Conservation (phyloP, 1,140 invertebrate genomes). For the Euwallacea fornicatus region DNA sequence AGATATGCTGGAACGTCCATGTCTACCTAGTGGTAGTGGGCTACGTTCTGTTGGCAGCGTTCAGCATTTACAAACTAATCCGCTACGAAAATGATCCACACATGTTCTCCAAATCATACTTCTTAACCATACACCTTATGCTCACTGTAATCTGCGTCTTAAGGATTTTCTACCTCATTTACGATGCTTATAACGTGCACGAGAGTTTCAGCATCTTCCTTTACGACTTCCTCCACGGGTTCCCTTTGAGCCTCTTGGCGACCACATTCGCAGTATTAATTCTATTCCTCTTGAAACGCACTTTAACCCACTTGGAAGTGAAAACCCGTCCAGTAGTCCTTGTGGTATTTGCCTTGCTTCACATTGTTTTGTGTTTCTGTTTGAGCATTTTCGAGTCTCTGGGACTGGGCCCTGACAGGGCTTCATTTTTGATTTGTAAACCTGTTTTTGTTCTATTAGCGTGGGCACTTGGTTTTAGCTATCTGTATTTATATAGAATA, state of each 20-base stretch:
- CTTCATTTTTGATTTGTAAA: conserved; percentile 64
- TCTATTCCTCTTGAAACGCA: conserved; percentile 76
- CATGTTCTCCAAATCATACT: conserved; percentile 79
- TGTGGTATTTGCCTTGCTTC: conserved; percentile 69
- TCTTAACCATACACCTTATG: conserved; percentile 78
- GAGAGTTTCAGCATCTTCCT: conserved; percentile 75
- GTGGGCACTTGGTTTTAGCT: conserved; percentile 77
- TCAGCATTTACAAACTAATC: conserved; percentile 79
- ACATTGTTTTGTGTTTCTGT: conserved; percentile 75
- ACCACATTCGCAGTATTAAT: conserved; percentile 84
- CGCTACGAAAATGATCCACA: conserved; percentile 79
- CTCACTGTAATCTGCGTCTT: conserved; percentile 77
- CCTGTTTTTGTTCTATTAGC: conserved; percentile 79
- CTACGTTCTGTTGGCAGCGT: conserved; percentile 78
- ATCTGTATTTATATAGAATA: conserved; percentile 79
- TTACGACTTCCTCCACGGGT: conserved; percentile 78
- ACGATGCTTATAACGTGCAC: conserved; percentile 86
- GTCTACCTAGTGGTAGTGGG: conserved; percentile 81
- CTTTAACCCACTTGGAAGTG: conserved; percentile 67
- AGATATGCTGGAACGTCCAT: conserved; percentile 85
- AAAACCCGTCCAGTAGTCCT: conserved; percentile 74
- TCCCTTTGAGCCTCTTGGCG: conserved; percentile 80
- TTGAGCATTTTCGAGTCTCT: conserved; percentile 74
- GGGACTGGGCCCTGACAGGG: conserved; percentile 52
- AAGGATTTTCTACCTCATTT: conserved; percentile 82